A percentile compares a stretch with the other conserved stretches of the same genome.
These are phyloP conservation scores for Hydrolagus affinis DNA, from an alignment of 2,113 vertebrate species.

Conservation along the genomic window DNA sequence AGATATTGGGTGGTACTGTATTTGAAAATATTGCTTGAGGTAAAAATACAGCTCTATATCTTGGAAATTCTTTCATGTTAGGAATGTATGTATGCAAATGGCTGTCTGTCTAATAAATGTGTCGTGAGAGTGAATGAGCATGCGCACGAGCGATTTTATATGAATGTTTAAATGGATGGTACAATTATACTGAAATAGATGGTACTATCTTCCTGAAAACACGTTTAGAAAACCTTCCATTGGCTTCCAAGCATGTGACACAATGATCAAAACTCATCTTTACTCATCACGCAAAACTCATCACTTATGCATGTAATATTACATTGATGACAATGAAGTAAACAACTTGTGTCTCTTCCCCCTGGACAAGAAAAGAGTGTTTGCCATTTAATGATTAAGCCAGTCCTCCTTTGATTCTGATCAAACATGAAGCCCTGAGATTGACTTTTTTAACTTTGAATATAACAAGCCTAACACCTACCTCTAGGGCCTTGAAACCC, in stretches of 20 bases:
- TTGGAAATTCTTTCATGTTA: background rate
- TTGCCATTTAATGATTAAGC: background rate
- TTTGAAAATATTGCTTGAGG: background rate
- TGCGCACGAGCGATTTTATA: too few species aligned
- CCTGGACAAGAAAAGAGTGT: background rate
- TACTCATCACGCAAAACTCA: background rate
- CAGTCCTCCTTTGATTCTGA: background rate
- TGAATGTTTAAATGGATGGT: too few species aligned
- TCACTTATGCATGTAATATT: background rate
- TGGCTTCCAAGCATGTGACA: background rate
- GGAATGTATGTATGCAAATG: background rate
- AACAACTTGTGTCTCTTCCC: background rate
- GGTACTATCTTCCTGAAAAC: background rate
- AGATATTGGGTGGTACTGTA: too few species aligned
- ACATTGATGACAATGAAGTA: background rate
- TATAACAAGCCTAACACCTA: constrained; percentile 23
- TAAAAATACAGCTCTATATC: background rate
- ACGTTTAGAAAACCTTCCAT: background rate
- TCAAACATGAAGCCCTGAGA: background rate
- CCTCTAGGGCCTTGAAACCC: constrained; percentile 51
- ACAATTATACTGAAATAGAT: background rate
- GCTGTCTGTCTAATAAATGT: too few species aligned
- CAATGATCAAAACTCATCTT: background rate
- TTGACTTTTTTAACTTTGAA: too few species aligned
- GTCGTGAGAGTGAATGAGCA: too few species aligned